Percentiles rank a stretch among this genome's conserved stretches.
Evolutionary conservation across 2,113 vertebrate genomes (phyloP).

Genomic region (Camelus bactrianus): DNA sequence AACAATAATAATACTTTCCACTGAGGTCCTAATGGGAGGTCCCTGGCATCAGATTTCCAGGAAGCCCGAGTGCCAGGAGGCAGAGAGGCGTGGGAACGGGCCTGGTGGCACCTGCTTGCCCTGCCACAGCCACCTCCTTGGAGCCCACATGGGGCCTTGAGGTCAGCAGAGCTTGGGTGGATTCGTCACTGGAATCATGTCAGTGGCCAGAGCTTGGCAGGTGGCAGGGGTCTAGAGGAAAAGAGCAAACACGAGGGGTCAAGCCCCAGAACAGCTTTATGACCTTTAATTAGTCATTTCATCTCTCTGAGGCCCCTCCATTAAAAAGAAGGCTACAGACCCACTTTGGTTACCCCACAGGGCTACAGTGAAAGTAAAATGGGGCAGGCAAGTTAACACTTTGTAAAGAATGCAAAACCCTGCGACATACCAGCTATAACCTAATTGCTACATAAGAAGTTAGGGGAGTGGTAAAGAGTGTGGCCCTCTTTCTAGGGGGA

Average conservation of each 20-base stretch:
- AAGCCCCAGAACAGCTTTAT: not conserved
- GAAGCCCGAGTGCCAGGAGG: constrained; percentile 48
- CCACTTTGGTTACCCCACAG: not conserved
- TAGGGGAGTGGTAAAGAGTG: not conserved
- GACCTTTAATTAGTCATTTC: not conserved
- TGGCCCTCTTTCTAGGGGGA: not conserved
- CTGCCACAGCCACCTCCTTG: not conserved
- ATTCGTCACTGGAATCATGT: not conserved
- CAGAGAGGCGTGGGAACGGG: constrained; percentile 45
- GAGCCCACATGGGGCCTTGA: not conserved
- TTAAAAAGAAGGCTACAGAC: not conserved
- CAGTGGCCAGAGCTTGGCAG: not conserved
- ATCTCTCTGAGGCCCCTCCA: not conserved
- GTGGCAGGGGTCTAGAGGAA: not conserved
- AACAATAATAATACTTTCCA: constrained; percentile 65
- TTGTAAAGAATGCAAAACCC: not conserved
- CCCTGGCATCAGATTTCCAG: constrained; percentile 60
- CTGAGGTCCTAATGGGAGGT: constrained; percentile 57
- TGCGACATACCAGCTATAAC: not conserved
- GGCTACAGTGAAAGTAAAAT: not conserved
- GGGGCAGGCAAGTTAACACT: not conserved
- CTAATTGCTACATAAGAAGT: not conserved
- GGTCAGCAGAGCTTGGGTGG: not conserved
- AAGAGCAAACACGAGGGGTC: not conserved
- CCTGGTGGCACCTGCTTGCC: constrained; percentile 44